Evolutionary conservation across 2,797 vertebrate genomes (phyloP), one percentile per base, ranked within the genome.

Genomic region (Rhinophrynus dorsalis): DNA sequence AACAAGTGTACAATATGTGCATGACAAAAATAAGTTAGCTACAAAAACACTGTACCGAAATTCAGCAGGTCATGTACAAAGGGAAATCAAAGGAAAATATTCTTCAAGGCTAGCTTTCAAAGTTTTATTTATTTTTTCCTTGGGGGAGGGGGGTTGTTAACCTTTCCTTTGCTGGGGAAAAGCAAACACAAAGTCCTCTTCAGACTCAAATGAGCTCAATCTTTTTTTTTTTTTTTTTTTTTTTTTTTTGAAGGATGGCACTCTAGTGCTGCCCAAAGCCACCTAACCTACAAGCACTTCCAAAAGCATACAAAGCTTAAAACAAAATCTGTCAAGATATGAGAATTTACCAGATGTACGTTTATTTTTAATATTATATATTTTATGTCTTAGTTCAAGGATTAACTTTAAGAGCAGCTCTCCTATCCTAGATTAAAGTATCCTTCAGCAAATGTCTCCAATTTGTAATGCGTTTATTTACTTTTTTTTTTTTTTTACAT

Each of bases 1-100:
- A 98, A 98, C 97, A 97, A 96, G 97, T 96, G 94, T 96, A 94
- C 96, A 96, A 96, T 88, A 98, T 97, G 95, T 98, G 95, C 95
- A 96, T 99, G 97, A 96, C 94, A 98, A 98, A 73, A 98, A 97
- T 97, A 99, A 99, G 96, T 97, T 94, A 94, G 96, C 96, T 98
- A 99, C 95, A 99, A 90, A 98, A 98, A 98, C 96, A 98, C 96
- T 95, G 95, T 98, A 99, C 95, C 96, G 97, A 98, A 91, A 96
- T 95, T 97, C 95, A 98, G 96, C 95, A 98, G 95, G 96, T 96
- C 96, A 95, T 97, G 94, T 99, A 98, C 93, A 98, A 99, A 99
- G 89, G 88, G 88, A 96, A 94, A 65, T 58, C 40, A 72, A 62
- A 57, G 40, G 45, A 66, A 96, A 98, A 95, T 86, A 94, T 96